These are phyloP conservation scores for Hycleus phaleratus DNA, from an alignment of 1,140 invertebrate genomes.

Conservation along the genomic window DNA sequence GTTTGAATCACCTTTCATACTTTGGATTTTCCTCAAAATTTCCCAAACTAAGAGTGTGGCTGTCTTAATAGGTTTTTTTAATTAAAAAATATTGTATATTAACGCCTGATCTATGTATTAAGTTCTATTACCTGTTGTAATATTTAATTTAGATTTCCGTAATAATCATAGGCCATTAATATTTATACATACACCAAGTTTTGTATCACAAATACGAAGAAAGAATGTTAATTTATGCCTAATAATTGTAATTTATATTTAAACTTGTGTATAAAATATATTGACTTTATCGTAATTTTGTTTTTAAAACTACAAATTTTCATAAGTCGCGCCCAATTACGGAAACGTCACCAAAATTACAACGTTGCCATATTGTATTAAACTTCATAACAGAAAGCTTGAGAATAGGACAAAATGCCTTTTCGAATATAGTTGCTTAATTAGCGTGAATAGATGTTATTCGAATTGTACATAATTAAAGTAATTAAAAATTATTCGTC, in stretches of 20 bases:
- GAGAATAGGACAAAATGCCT: too few relatives aligned
- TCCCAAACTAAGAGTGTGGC: not conserved
- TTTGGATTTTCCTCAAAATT: not conserved
- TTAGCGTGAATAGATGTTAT: not conserved
- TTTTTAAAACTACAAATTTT: not conserved
- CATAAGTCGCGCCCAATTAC: too few relatives aligned
- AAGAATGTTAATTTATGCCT: slow-evolving; percentile 29
- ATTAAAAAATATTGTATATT: slow-evolving; percentile 22
- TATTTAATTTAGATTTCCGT: slow-evolving; percentile 15
- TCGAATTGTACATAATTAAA: slow-evolving; percentile 1
- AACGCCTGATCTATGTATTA: slow-evolving; percentile 11
- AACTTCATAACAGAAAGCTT: not conserved
- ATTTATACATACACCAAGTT: slow-evolving; percentile 25
- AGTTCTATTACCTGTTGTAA: slow-evolving; percentile 13
- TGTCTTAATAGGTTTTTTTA: not conserved
- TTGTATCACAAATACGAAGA: slow-evolving; percentile 22
- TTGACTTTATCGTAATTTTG: slow-evolving; percentile 31
- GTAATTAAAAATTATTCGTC: too few relatives aligned
- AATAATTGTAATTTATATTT: slow-evolving; percentile 36
- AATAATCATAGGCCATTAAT: slow-evolving; percentile 20
- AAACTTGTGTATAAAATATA: slow-evolving; percentile 37
- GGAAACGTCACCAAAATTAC: too few relatives aligned
- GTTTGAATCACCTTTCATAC: not conserved
- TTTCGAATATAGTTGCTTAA: not conserved
- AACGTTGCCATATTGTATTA: not conserved